Conservation (phyloP, 2,113 vertebrate species). For the Actenoides hombroni region DNA sequence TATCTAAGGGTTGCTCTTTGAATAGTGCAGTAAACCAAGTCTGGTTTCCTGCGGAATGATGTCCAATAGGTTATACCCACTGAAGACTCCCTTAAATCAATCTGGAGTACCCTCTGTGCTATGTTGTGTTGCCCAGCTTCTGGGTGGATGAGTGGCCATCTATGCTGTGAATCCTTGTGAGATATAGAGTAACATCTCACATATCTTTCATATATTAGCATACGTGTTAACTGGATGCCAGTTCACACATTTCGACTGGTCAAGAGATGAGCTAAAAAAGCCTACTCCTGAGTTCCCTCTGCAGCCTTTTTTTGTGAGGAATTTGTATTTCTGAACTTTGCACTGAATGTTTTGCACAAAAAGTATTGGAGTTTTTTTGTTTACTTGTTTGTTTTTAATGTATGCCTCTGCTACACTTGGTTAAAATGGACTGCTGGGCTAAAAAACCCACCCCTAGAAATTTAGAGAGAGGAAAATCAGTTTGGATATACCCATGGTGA, state of each 20-base stretch:
- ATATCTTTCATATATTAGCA: not conserved
- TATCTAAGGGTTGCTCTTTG: not conserved
- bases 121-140: not conserved
- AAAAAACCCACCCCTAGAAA: not conserved
- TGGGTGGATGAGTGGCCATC: not conserved
- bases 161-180: not conserved
- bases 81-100: not conserved
- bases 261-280: not conserved
- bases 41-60: not conserved
- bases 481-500: not conserved
- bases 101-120: not conserved
- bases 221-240: not conserved
- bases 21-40: not conserved
- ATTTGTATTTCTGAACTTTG: not conserved
- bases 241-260: not conserved
- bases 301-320: not conserved
- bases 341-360: not conserved
- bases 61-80: not conserved
- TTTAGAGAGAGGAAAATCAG: not conserved
- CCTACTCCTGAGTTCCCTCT: not conserved
- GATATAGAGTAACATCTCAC: accelerated
- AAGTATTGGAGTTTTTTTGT: not conserved
- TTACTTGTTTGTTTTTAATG: not conserved
- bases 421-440: not conserved
- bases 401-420: not conserved